Percentiles rank a stretch among this genome's conserved stretches.
phyloP scores from a whole-genome alignment of 1,140 invertebrate species.

The Cataglyphis hispanica region DNA sequence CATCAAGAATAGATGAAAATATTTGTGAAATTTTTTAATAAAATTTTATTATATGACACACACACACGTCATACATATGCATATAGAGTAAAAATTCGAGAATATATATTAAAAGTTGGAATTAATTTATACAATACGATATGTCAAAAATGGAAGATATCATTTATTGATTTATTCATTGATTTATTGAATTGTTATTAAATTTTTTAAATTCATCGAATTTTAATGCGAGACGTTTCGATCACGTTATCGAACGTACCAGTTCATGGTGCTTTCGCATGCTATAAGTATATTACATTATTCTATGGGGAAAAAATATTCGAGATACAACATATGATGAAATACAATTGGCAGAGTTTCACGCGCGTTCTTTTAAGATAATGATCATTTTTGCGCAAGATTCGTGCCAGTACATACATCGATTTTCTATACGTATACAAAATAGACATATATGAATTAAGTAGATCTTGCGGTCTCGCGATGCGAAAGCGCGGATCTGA shows the following conservation, averaged over 20 bases:
- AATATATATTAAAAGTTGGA: no score
- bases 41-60: no score
- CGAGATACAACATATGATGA: not conserved
- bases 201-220: not conserved
- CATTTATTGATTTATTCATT: not conserved
- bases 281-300: no score
- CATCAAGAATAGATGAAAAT: not conserved
- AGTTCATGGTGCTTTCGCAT: not conserved
- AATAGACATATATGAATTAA: no score
- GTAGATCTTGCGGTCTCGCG: conserved; percentile 1
- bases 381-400: not conserved
- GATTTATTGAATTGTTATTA: not conserved
- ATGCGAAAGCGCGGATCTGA: conserved; percentile 33
- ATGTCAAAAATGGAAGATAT: not conserved
- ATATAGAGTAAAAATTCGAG: no score
- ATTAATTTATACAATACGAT: no score
- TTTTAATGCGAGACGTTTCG: not conserved
- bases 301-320: not conserved
- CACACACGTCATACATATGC: no score
- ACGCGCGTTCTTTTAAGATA: not conserved
- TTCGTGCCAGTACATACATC: not conserved
- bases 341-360: not conserved
- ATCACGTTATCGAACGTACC: not conserved
- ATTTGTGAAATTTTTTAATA: not conserved
- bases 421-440: conserved; percentile 13